phyloP scores from a whole-genome alignment of 2,888 invertebrate species.

The Xanthorhoe designata region DNA sequence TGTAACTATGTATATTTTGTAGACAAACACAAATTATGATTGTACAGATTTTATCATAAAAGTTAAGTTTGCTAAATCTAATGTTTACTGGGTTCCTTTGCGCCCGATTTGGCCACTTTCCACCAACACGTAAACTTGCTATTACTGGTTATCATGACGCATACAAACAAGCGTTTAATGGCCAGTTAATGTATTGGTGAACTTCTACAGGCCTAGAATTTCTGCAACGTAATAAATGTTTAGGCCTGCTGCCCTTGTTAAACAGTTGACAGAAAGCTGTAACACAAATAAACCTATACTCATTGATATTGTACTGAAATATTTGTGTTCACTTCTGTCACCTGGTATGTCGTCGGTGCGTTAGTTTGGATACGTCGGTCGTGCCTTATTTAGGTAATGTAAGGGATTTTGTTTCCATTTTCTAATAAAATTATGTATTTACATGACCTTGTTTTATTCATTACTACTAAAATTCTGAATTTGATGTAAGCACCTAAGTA shows the following conservation, averaged over 20 bases:
- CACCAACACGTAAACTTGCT: constrained; percentile 5
- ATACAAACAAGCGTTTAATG: background rate
- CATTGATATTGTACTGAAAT: constrained; percentile 32
- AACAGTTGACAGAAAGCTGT: constrained; percentile 29
- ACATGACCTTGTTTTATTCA: constrained; percentile 54
- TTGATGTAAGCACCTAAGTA: too few relatives aligned
- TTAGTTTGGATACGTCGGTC: constrained; percentile 75
- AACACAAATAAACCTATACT: constrained; percentile 23
- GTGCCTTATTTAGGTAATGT: constrained; percentile 84
- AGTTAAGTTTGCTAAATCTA: constrained; percentile 50
- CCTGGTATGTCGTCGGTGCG: constrained; percentile 34
- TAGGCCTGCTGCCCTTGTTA: constrained; percentile 16
- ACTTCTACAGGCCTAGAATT: background rate
- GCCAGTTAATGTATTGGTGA: constrained; percentile 3
- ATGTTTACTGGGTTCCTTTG: constrained; percentile 30
- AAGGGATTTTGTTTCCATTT: constrained; percentile 84
- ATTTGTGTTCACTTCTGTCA: constrained; percentile 33
- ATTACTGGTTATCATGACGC: background rate
- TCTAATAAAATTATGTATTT: constrained; percentile 83
- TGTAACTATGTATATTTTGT: constrained; percentile 57
- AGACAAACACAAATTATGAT: constrained; percentile 45
- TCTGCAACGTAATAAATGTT: too few relatives aligned
- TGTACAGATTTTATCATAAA: constrained; percentile 56
- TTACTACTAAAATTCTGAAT: background rate
- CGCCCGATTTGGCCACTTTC: constrained; percentile 15